Base-by-base conservation (phyloP, 2,113 vertebrate genomes). In the Atlantisia rogersi region DNA sequence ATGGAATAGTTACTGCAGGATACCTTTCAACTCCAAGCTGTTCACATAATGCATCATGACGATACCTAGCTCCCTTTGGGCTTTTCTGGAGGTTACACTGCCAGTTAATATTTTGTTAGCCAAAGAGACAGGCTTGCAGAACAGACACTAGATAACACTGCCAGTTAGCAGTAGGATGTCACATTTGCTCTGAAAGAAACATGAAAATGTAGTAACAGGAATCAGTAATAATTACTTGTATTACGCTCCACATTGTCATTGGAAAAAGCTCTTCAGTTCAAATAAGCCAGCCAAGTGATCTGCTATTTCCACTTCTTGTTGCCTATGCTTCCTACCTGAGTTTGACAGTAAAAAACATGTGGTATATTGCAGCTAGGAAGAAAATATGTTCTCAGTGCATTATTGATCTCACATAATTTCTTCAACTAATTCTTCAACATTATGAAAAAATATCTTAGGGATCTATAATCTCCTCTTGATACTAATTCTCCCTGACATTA, bases 21-120 rank as follows among this genome's bases (percentile, higher is more conserved):
- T 94, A 95, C 86, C 96, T 98, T 98, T 98, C 97, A 98, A 97
- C 91, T 97, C 80, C 98, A 97, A 98, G 82, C 97, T 97, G 92
- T 96, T 97, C 96, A 86, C 71, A 92, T 95, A 97, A 97, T 58
- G 7, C 78, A 91, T 98, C 96, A 86, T 87, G 96, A 97, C 64
- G 95, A 94, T 92, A 95, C 86, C 94, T 85, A 87, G 62, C 73
- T 97, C 97, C 93, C 95, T 97, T 97, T 94, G 94, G 97, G 84
- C 88, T 97, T 98, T 98, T 93, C 96, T 96, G 88, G 95, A 97
- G 94, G 95, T 96, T 95, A 96, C 94, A 86, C 96, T 96, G 92
- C 88, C 96, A 94, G 86, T 95, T 97, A 97, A 96, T 96, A 94
- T 98, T 97, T 97, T 97, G 86, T 94, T 86, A 96, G 88, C 86